Conservation (phyloP, 1,140 invertebrate species). For the Monochamus saltuarius region DNA sequence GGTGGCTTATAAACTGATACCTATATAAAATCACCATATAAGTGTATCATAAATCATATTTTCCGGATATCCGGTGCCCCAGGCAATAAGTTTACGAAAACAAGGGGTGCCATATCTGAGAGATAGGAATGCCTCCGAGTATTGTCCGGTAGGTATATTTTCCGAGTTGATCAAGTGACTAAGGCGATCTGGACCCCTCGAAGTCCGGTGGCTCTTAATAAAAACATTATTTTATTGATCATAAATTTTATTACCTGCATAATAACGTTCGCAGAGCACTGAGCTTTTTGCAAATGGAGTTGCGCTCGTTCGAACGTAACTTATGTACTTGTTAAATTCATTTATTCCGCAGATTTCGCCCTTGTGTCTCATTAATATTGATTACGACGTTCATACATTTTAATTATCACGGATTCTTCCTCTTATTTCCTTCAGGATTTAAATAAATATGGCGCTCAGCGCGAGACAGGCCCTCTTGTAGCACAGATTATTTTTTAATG, state of each 20-base stretch:
- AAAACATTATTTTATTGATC: constrained; percentile 17
- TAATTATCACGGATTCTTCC: too few relatives aligned
- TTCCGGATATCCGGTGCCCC: constrained; percentile 12
- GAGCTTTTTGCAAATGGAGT: constrained; percentile 9
- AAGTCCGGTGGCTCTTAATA: constrained; percentile 12
- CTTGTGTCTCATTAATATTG: too few relatives aligned
- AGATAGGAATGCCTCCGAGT: not conserved
- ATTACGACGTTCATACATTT: too few relatives aligned
- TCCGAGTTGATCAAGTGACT: constrained; percentile 8
- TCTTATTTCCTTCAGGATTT: too few relatives aligned
- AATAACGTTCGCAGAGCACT: constrained; percentile 8
- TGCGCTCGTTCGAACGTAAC: constrained; percentile 1
- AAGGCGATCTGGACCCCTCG: not conserved
- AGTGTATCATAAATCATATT: constrained; percentile 11
- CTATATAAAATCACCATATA: constrained; percentile 14
- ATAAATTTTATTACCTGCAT: constrained; percentile 11
- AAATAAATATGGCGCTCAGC: too few relatives aligned
- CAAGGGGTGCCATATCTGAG: constrained; percentile 2
- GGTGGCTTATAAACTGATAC: too few relatives aligned
- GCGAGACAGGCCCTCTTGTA: too few relatives aligned
- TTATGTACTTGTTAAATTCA: constrained; percentile 5
- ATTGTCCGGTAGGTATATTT: constrained; percentile 13
- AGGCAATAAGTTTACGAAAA: constrained; percentile 14
- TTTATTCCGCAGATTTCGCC: too few relatives aligned
- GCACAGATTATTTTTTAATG: too few relatives aligned